Evolutionary conservation across 2,888 invertebrate species (phyloP).

Genomic region (Penaeus monodon): DNA sequence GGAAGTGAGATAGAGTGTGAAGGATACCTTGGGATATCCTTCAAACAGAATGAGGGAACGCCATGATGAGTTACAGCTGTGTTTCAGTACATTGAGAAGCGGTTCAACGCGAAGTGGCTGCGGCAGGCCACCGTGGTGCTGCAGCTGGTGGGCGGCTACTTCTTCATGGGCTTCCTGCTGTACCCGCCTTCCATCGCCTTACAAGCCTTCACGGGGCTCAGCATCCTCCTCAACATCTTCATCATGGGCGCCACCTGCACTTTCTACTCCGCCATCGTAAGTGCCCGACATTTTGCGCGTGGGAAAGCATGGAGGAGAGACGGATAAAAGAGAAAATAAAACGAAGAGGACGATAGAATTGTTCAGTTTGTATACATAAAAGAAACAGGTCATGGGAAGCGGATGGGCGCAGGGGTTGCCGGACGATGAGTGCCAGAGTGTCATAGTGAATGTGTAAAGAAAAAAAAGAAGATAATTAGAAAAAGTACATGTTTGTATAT

Average conservation of each 20-base stretch:
- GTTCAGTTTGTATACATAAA: neutral
- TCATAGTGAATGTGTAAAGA: no score
- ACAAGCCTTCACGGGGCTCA: constrained; percentile 85
- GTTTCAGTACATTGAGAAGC: constrained; percentile 56
- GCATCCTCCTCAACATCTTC: constrained; percentile 86
- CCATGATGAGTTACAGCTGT: neutral
- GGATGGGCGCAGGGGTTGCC: neutral
- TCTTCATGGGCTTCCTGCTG: constrained; percentile 82
- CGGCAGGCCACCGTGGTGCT: constrained; percentile 53
- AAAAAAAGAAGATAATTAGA: no score
- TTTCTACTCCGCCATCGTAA: constrained; percentile 85
- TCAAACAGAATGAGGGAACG: neutral
- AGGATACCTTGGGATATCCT: neutral
- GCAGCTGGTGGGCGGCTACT: constrained; percentile 53
- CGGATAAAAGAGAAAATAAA: no score
- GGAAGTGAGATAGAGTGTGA: no score
- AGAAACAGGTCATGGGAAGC: constrained; percentile 17
- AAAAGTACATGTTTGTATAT: no score
- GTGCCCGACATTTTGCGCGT: constrained; percentile 68
- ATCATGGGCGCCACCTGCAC: constrained; percentile 73
- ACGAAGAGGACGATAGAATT: neutral
- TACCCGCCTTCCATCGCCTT: constrained; percentile 90
- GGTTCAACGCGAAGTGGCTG: constrained; percentile 53
- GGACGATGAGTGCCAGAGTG: neutral
- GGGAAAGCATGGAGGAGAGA: neutral